phyloP scores from a whole-genome alignment of 2,888 invertebrate species.

The Nipponacmea schrenckii region DNA sequence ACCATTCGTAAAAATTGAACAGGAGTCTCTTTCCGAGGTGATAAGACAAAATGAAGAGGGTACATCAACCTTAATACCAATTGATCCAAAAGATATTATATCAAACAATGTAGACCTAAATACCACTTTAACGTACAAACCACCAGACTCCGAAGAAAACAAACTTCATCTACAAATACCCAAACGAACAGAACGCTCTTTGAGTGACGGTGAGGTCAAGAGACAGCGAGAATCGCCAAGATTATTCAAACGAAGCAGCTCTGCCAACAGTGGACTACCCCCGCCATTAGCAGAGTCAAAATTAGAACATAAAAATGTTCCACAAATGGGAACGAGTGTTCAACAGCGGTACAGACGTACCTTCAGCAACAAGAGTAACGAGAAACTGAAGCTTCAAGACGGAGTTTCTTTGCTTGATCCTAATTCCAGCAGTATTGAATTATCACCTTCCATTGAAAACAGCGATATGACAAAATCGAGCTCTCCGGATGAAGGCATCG shows the following conservation, averaged over 20 bases:
- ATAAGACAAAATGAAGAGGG: too few relatives aligned
- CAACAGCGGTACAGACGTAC: constrained; percentile 33
- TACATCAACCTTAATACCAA: too few relatives aligned
- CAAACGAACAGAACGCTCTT: constrained; percentile 12
- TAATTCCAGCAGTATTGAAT: neutral
- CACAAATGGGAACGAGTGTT: constrained; percentile 33
- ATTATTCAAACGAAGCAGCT: constrained; percentile 14
- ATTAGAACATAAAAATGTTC: constrained; percentile 26
- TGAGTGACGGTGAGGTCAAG: constrained; percentile 16
- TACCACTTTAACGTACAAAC: too few relatives aligned
- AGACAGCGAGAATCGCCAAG: constrained; percentile 8
- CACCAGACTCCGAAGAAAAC: too few relatives aligned
- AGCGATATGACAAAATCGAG: neutral
- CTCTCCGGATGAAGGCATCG: neutral
- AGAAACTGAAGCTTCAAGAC: neutral
- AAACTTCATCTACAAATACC: neutral
- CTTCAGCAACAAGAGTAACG: constrained; percentile 23
- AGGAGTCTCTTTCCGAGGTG: too few relatives aligned
- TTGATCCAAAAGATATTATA: too few relatives aligned
- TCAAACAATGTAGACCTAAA: too few relatives aligned
- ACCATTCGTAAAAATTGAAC: too few relatives aligned
- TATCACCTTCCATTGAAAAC: neutral
- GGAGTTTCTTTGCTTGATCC: neutral
- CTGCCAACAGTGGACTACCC: constrained; percentile 12
- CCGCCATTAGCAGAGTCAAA: neutral